Evolutionary conservation across 2,797 vertebrate species (phyloP), one percentile per base, ranked within the genome.

Genomic region (Valencia hispanica): DNA sequence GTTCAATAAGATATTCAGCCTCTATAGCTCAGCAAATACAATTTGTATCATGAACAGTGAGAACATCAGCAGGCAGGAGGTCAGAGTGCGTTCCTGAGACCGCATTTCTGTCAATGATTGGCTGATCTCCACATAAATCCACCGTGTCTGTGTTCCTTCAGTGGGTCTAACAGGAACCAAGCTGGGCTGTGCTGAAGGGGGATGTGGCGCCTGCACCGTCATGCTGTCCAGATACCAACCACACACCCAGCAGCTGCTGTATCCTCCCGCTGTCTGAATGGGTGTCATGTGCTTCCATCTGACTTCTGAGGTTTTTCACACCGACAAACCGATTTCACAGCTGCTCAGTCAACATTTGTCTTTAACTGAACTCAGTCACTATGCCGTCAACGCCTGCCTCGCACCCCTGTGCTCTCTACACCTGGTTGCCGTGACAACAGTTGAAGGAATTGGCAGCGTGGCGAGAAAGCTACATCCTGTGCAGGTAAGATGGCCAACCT

Each of bases 121-220:
- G 20, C n/a, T 3, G 68, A 18, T 30, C 4, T 45, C 17, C 17
- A 18, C 6, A 18, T 55, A 9, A 36, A n/a, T 36, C 14, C 30
- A 7, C 17, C 34, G n/a, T 59, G 30, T 70, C 68, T 59, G 36
- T 78, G 75, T 68, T 53, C 72, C 68, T 45, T 5, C 59, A 99
- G 98, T 99, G 96, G 95, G 96, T 48, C 89, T 99, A 10, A 95
- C 95, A 5, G 98, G 98, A 74, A 98, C 97, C 50, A 99, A 99
- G 79, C 95, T 99, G 61, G 98, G 97, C 75, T 99, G 98, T 87
- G 97, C 97, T 81, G 98, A 99, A 91, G 98, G 98, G 0, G 97
- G 97, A 70, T 99, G 98, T 75, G 98, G 98, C 7, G 97, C 98
- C 69, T 99, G 98, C 70, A 99, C 98, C 0, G 97, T 99, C 84